phyloP scores from a whole-genome alignment of 2,888 invertebrate species.

The Melinaea marsaeus region DNA sequence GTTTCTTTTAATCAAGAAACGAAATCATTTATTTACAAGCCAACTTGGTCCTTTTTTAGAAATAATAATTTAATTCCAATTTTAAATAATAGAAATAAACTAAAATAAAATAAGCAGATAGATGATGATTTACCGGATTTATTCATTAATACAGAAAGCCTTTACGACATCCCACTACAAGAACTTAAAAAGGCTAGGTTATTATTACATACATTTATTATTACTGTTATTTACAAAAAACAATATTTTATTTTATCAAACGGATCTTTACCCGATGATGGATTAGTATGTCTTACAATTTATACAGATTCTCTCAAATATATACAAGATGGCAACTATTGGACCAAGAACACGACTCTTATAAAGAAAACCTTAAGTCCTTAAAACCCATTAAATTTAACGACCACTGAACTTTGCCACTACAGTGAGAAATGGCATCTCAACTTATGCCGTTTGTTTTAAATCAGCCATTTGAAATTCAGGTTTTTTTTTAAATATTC shows the following conservation, averaged over 20 bases:
- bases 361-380: constrained; percentile 24
- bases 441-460: constrained; percentile 24
- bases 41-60: too few relatives aligned
- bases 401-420: constrained; percentile 31
- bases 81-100: too few relatives aligned
- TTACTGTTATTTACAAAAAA: neutral
- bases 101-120: too few relatives aligned
- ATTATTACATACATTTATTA: neutral
- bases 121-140: constrained; percentile 58
- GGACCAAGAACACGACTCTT: constrained; percentile 33
- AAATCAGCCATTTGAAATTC: constrained; percentile 28
- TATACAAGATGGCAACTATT: constrained; percentile 55
- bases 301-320: constrained; percentile 50
- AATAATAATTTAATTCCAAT: too few relatives aligned
- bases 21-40: too few relatives aligned
- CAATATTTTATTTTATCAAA: neutral
- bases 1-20: neutral
- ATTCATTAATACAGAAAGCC: constrained; percentile 55
- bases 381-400: constrained; percentile 23
- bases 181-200: constrained; percentile 51
- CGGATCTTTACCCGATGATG: neutral
- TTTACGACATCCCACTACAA: constrained; percentile 50
- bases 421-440: constrained; percentile 20
- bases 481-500: constrained; percentile 11
- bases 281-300: too few relatives aligned